phyloP scores from a whole-genome alignment of 1,140 invertebrate species.

The Caenorhabditis elegans region DNA sequence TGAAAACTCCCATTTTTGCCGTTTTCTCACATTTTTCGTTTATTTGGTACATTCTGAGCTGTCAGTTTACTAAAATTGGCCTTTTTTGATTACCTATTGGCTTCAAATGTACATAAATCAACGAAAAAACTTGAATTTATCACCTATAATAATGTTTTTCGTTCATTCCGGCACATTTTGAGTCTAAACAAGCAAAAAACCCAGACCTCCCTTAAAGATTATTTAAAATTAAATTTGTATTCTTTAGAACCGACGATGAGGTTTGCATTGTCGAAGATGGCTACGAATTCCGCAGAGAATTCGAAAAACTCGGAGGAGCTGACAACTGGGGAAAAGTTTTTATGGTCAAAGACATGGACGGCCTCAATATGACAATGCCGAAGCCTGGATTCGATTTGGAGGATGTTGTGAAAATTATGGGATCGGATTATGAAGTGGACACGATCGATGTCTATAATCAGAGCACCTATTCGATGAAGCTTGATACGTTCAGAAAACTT shows the following conservation, averaged over 20 bases:
- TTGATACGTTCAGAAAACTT: constrained; percentile 16
- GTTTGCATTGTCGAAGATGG: constrained; percentile 31
- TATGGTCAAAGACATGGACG: constrained; percentile 28
- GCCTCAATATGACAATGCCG: constrained; percentile 43
- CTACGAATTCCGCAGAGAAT: constrained; percentile 2
- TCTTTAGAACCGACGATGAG: constrained; percentile 24
- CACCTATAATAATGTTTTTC: no score
- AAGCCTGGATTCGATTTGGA: background rate
- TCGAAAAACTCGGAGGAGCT: background rate
- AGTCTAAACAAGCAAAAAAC: no score
- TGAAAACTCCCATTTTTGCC: no score
- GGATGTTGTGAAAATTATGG: constrained; percentile 37
- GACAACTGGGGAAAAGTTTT: constrained; percentile 28
- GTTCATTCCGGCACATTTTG: no score
- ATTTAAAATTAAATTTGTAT: background rate
- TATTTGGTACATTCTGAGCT: no score
- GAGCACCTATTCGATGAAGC: constrained; percentile 43
- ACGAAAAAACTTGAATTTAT: no score
- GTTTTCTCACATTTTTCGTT: no score
- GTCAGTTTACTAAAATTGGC: no score
- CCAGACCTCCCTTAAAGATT: no score
- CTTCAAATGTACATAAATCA: no score
- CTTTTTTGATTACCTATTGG: no score
- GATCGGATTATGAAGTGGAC: constrained; percentile 41
- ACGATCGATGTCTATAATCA: constrained; percentile 52